Evolutionary conservation across 2,113 vertebrate species (phyloP).

Genomic region (Tetrao urogallus): DNA sequence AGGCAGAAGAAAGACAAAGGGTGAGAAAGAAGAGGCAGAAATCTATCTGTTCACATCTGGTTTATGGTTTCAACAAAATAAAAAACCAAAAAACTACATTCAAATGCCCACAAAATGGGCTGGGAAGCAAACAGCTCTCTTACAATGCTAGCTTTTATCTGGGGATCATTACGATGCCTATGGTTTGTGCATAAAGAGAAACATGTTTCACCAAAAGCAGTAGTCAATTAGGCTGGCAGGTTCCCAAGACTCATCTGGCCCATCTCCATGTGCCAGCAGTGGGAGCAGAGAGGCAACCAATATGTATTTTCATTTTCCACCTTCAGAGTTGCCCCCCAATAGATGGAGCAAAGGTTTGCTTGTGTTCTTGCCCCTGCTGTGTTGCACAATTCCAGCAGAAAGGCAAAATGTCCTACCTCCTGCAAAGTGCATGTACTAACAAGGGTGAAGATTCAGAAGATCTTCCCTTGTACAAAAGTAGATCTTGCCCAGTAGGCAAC

Average conservation of each 20-base stretch:
- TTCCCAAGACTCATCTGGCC: conserved; percentile 4
- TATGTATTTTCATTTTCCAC: not conserved
- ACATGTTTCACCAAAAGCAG: not conserved
- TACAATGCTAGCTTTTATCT: not conserved
- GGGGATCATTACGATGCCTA: not conserved
- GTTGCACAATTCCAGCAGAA: not conserved
- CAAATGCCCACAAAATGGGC: not conserved
- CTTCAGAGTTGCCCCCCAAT: not conserved
- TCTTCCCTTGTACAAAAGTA: too few relatives aligned
- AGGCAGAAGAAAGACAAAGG: not conserved
- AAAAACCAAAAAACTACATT: not conserved
- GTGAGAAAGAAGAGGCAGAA: not conserved
- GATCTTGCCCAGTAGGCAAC: not conserved
- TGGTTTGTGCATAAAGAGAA: not conserved
- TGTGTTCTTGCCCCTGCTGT: not conserved
- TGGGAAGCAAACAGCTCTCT: not conserved
- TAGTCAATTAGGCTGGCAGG: not conserved
- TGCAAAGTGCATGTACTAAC: not conserved
- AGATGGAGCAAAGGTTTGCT: not conserved
- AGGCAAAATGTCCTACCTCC: not conserved
- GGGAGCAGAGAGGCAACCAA: not conserved
- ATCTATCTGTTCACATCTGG: accelerated
- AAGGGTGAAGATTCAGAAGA: not conserved
- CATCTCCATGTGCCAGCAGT: not conserved
- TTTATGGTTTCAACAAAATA: not conserved